Base-by-base conservation (phyloP, 1,140 invertebrate genomes). In the Zaprionus ornatus region DNA sequence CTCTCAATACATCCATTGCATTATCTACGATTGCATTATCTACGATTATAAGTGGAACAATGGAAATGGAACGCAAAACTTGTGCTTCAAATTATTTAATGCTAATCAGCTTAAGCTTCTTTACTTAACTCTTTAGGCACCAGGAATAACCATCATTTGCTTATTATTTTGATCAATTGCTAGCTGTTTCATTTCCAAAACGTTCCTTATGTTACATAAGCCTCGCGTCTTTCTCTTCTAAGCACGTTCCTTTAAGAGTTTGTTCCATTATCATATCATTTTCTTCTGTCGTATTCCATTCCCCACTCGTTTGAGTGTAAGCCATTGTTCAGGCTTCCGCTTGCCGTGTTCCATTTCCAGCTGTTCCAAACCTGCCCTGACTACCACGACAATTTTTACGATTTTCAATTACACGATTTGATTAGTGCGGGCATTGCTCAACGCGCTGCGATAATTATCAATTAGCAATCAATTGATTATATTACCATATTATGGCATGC, bases 391-490 rank as follows among this genome's bases (percentile, higher is more conserved):
- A 45, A 45, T 21, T 48, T 48, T 48, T 19, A 17, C 17, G 42
- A 50, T 50, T 69, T 57, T 50, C 25, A 52, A 64, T 75, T 70
- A 71, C 60, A 71, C 73, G 67, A 64, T 54, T 75, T 75, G 73
- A 75, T 75, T 74, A 70, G 72, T 54, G 45, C n/a, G 67, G 25
- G 32, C 67, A 63, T 75, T 70, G 55, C 67, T 71, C 67, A 71
- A 75, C 60, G 37, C 32, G 67, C 73, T 86, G 85, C 75, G 70
- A 87, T 87, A 91, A 87, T 91, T 87, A 91, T 91, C 82, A 87
- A 87, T 79, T 91, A 84, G 83, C 75, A 87, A 87, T 87, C 87
- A 87, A 91, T 88, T 86, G 83, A 86, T 86, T 87, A 73, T 73
- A 83, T 76, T 87, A 72, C 67, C 55, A 82, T 66, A 72, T 56